Percentiles rank a stretch among this genome's conserved stretches.
Evolutionary conservation across 2,888 invertebrate species (phyloP).

Genomic region (Electrophaes corylata): DNA sequence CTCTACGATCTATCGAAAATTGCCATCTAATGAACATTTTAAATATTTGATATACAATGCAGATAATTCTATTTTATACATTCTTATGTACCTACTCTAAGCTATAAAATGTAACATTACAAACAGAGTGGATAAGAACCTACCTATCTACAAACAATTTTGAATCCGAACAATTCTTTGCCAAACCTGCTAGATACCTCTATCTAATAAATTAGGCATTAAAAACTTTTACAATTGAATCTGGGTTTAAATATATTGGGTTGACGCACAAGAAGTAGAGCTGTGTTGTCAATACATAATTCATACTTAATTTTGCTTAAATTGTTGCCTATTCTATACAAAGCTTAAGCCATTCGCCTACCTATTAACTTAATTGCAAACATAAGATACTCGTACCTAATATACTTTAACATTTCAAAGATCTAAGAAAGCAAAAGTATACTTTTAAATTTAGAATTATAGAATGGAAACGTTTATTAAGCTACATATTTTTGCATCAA

Average conservation of each 20-base stretch:
- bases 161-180: not conserved
- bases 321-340: slow-evolving; percentile 25
- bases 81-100: not conserved
- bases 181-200: not conserved
- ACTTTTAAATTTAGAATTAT: slow-evolving; percentile 4
- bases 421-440: slow-evolving; percentile 17
- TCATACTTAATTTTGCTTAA: not conserved
- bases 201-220: not conserved
- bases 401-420: slow-evolving; percentile 7
- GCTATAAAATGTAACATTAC: slow-evolving; percentile 11
- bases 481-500: slow-evolving; percentile 3
- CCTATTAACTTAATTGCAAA: slow-evolving; percentile 18
- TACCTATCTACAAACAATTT: slow-evolving; percentile 7
- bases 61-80: slow-evolving; percentile 9
- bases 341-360: slow-evolving; percentile 33
- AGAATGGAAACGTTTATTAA: not conserved
- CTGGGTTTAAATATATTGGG: not conserved
- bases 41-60: slow-evolving; percentile 7
- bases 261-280: slow-evolving; percentile 2
- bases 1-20: slow-evolving; percentile 18
- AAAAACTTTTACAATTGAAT: slow-evolving; percentile 5
- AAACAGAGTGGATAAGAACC: slow-evolving; percentile 7
- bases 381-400: not conserved
- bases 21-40: slow-evolving; percentile 6
- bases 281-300: not conserved